Evolutionary conservation across 2,113 vertebrate species (phyloP), one percentile per base, ranked within the genome.

Genomic region (Tinamus guttatus): DNA sequence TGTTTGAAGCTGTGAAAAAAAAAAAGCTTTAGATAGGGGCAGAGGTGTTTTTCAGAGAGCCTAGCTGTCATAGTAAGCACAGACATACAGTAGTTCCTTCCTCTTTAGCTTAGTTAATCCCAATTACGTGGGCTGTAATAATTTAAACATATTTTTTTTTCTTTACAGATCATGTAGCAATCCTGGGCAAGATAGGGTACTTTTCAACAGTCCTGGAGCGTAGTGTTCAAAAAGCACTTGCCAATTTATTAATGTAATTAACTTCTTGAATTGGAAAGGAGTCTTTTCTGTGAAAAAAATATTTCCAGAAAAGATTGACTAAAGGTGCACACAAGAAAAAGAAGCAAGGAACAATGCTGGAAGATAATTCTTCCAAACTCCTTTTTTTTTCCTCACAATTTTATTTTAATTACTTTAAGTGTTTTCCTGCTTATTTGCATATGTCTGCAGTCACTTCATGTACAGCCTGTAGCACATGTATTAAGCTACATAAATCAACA

Each of bases 91-190:
- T 95, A 91, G 93, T 97, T 98, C 98, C 98, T 98, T 98, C 98
- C 94, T 99, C 98, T 99, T 92, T 96, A 98, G 98, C 98, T 99
- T 98, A 99, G 98, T 98, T 99, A 99, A 98, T 98, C 96, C 97
- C 98, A 98, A 98, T 99, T 99, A 98, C 96, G 96, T 98, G 98
- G 98, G 98, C 98, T 97, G 93, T 95, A 96, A 96, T 97, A 96
- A 96, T 97, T 97, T 91, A 86, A 94, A 65, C 71, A 18, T 77
- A 87, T 89, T 93, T 96, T 40, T 40, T n/a, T 96, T 40, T 51
- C 89, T 73, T 77, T 5, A 68, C 60, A 82, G 94, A 94, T 71
- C 58, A 78, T 90, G 75, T 97, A 95, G 81, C 90, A 95, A 54
- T 81, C 78, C 92, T 96, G 88, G 81, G 62, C 56, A 84, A 97